Base-by-base conservation (phyloP, 2,113 vertebrate genomes). In the Aegypius monachus region DNA sequence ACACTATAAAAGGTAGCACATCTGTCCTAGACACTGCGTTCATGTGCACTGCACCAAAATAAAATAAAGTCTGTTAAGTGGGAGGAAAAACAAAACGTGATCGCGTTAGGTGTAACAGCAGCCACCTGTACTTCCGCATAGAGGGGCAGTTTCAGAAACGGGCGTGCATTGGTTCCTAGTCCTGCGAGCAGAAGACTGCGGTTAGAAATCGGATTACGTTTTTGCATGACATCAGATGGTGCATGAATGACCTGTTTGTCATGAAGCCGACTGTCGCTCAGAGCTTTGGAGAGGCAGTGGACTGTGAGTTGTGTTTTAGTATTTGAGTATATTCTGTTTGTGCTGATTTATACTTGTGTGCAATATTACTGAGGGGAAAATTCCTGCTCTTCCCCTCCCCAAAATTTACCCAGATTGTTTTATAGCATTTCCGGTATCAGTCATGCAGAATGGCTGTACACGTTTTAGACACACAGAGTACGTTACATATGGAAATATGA, bases 101-200 rank as follows among this genome's bases (percentile, higher is more conserved):
- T 96, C n/a, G 10, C 4, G 3, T 96, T 90, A 95, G 91, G 81
- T 70, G 94, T 95, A 66, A 90, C 74, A 83, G 95, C 93, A 95
- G 90, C 95, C 95, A 89, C 89, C 87, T 66, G 94, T 55, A 74
- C 18, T 52, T 97, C 94, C 87, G 0, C 86, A 94, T 25, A 63
- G 91, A 79, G 91, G 91, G 96, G 89, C 96, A 78, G 89, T 82
- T 81, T 95, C 93, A 89, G 96, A 95, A 79, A 86, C 82, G 9
- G 80, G 90, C 14, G 80, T 75, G 94, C 94, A 86, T 48, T 96
- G 90, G 95, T 74, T 98, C 96, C 96, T 97, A 97, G 93, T 94
- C 96, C 96, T 97, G 95, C 6, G 97, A 98, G 97, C 96, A 97
- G 96, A 97, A 97, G 96, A 94, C 95, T 72, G 90, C 58, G 12